These are phyloP conservation scores for Sus cebifrons DNA, from an alignment of 2,797 vertebrate genomes.

Conservation along the genomic window DNA sequence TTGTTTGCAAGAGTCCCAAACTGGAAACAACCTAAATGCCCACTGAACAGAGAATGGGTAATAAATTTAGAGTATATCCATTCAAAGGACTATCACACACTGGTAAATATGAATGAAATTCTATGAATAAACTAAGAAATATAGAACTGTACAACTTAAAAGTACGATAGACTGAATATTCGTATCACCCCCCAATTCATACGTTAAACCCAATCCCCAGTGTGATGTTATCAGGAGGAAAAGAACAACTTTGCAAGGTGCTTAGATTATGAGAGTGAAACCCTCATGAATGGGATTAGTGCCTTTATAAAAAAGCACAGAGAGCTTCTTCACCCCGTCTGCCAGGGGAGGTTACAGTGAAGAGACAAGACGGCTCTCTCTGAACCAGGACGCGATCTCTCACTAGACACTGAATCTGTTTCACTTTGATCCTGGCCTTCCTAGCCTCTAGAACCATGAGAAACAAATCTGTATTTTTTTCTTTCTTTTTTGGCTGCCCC, in stretches of 20 bases:
- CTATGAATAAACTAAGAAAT: slow-evolving; percentile 11
- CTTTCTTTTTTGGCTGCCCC: too few relatives aligned
- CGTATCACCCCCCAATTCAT: background rate
- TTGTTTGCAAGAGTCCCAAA: background rate
- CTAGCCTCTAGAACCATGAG: background rate
- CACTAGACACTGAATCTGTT: background rate
- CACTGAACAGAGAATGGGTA: background rate
- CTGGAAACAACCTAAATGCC: slow-evolving; percentile 1
- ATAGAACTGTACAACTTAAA: background rate
- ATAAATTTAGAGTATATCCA: background rate
- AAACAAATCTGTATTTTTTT: background rate
- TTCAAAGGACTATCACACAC: background rate
- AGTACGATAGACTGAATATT: background rate
- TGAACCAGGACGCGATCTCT: background rate
- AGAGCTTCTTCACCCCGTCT: background rate
- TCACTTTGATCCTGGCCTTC: background rate
- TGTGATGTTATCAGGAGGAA: background rate
- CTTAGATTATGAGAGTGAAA: background rate
- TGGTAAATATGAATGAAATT: background rate
- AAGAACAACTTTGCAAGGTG: background rate
- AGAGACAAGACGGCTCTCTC: background rate
- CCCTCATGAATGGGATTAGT: background rate
- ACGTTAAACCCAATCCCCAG: background rate
- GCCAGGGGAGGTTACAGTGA: background rate
- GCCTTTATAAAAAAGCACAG: background rate